Evolutionary conservation across 2,113 vertebrate species (phyloP), one percentile per base, ranked within the genome.

Genomic region (Mirza zaza): DNA sequence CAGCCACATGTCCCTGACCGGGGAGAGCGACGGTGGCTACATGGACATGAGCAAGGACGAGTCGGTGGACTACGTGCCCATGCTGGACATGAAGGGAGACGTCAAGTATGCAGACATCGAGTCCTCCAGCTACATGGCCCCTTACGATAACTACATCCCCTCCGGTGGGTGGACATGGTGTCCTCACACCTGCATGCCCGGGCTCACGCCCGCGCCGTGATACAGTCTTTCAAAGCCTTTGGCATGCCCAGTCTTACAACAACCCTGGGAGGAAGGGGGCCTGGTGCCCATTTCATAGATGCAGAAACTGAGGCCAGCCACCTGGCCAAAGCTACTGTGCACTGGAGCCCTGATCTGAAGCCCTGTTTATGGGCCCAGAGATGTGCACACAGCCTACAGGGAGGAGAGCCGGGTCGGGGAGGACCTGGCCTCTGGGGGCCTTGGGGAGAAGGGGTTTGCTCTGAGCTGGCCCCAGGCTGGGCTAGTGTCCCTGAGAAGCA

Each of bases 31-130:
- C 0, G 99, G 99, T 0, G 99, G 99, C 55, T 99, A 99, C 98
- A 99, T 99, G 99, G 99, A 99, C 98, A 99, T 99, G 99, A 99
- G 99, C 95, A 99, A 99, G 98, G 99, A 99, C 0, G 99, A 99
- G 85, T 99, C 98, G 3, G 97, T 99, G 73, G 97, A 99, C 98
- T 99, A 99, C 0, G 99, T 99, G 70, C 99, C 99, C 90, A 99
- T 99, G 99, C 99, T 99, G 34, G 99, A 99, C 98, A 99, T 99
- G 98, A 99, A 98, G 84, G 99, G 99, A 94, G 98, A 99, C 96
- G 98, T 99, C 97, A 99, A 99, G 97, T 99, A 99, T 0, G 99
- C 99, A 23, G 99, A 99, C 98, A 99, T 99, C 0, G 99, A 99
- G 75, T 98, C 99, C 0, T 99, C 99, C 73, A 99, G 98, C 21